Evolutionary conservation across 2,797 vertebrate genomes (phyloP), one percentile per base, ranked within the genome.

Genomic region (Diplodus sargus): DNA sequence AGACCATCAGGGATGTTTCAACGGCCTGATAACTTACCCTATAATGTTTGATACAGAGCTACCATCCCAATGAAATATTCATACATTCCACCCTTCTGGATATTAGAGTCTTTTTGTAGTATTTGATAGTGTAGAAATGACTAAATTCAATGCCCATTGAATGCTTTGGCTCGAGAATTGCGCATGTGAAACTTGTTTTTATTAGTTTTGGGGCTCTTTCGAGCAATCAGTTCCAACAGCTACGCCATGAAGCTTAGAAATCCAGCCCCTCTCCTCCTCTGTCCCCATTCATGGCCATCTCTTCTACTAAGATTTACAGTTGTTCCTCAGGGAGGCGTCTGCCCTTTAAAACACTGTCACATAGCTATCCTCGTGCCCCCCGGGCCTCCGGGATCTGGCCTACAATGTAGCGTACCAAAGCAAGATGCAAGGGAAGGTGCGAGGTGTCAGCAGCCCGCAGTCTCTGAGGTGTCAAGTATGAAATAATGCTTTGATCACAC

Each of bases 401-500:
- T 11, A 28, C 49, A 2, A 74, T 28, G 59, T 48, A 20, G 66
- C 51, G 47, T 30, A 71, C 75, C 83, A 71, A 69, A 78, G 71
- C 74, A 71, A 84, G 77, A 79, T 74, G 74, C 65, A 67, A 60
- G 49, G 62, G 70, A 76, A 83, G 73, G 71, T 76, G 79, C 15
- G 60, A 87, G 81, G 71, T 81, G 82, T 83, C 78, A 23, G 72
- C 81, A 56, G 78, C 76, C 45, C 30, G 52, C 70, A 56, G 78
- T 88, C 88, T 90, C 88, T 56, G 72, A 90, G 89, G 88, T 89
- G 91, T 90, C 90, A 85, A 76, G 62, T 76, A 85, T 90, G 74
- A 93, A 92, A 90, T 90, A 91, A 89, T 71, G 85, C 90, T 89
- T 89, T 86, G 87, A 89, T 90, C 87, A 63, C 71, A 42, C 68